Conservation (phyloP, 2,888 invertebrate species). For the Allacma fusca region DNA sequence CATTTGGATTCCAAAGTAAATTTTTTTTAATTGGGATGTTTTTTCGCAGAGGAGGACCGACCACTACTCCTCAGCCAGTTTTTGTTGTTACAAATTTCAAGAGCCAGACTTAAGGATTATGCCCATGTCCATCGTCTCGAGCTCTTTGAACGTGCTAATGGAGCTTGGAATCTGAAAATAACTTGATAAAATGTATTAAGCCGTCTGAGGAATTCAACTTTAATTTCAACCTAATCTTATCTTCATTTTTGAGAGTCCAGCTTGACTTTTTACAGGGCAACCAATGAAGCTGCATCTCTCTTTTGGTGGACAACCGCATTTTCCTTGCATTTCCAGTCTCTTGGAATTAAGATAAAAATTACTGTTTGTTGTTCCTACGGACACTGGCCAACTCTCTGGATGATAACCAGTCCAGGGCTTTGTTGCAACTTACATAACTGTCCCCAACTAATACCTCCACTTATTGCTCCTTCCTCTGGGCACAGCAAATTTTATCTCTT, state of each 20-base stretch:
- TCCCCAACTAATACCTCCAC: too few species aligned
- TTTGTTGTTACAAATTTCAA: too few species aligned
- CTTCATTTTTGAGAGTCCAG: not conserved
- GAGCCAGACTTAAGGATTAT: too few species aligned
- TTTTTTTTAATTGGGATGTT: not conserved
- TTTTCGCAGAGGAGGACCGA: not conserved
- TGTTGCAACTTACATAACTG: too few species aligned
- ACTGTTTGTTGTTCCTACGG: not conserved
- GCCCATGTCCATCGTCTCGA: not conserved
- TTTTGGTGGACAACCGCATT: not conserved
- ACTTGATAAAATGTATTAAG: not conserved
- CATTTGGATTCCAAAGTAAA: not conserved
- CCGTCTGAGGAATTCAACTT: not conserved
- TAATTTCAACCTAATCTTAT: not conserved
- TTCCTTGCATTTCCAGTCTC: slow-evolving; percentile 16
- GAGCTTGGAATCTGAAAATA: slow-evolving; percentile 1
- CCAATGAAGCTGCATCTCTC: not conserved
- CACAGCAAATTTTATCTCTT: too few species aligned
- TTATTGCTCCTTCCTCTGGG: too few species aligned
- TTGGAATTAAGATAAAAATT: slow-evolving; percentile 2
- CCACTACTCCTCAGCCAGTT: too few species aligned
- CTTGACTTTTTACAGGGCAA: not conserved
- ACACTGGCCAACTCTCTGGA: too few species aligned
- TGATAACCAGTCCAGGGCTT: too few species aligned
- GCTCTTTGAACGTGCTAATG: not conserved